phyloP scores from a whole-genome alignment of 2,113 vertebrate genomes.

The Lynx canadensis region DNA sequence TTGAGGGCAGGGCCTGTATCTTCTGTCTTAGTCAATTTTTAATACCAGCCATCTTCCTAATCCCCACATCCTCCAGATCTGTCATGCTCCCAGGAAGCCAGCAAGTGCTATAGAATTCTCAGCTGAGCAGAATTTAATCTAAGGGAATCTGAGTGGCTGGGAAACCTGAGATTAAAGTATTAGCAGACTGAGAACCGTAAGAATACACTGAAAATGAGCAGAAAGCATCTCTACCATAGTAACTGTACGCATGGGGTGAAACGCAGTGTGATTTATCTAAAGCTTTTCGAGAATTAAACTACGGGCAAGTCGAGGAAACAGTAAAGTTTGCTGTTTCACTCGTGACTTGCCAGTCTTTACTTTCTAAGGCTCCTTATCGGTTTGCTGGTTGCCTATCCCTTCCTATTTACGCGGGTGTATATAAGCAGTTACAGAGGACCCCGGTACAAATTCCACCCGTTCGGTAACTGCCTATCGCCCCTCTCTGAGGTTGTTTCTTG shows the following conservation, averaged over 20 bases:
- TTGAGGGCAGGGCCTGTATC: neutral
- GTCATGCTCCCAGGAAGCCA: neutral
- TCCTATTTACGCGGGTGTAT: neutral
- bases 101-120: slow-evolving; percentile 19
- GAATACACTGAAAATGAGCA: slow-evolving; percentile 23
- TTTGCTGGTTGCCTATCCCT: neutral
- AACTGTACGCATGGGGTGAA: neutral
- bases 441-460: neutral
- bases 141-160: slow-evolving; percentile 9
- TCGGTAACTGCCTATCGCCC: neutral
- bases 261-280: neutral
- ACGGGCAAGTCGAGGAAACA: neutral
- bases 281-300: slow-evolving; percentile 54
- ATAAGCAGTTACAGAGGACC: neutral
- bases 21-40: neutral
- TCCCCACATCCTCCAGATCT: neutral
- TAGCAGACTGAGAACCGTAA: neutral
- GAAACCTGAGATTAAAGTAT: neutral
- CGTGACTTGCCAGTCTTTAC: neutral
- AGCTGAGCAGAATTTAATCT: slow-evolving; percentile 16
- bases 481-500: neutral
- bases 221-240: neutral
- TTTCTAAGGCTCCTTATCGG: neutral
- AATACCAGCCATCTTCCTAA: neutral
- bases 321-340: neutral